Base-by-base conservation (phyloP, 2,797 vertebrate species). In the Protonibea diacanthus region DNA sequence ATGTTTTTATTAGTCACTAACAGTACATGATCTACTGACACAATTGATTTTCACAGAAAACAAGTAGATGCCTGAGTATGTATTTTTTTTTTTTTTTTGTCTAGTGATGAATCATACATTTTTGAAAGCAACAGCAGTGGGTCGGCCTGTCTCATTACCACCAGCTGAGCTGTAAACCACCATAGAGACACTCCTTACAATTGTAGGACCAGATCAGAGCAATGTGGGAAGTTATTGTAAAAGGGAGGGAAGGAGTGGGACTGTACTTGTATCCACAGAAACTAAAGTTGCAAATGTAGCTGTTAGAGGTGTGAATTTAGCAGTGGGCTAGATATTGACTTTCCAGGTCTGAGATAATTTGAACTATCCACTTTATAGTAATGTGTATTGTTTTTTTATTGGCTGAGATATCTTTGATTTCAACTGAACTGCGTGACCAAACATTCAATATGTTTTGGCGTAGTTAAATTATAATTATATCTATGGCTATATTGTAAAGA, bases 81-180 rank as follows among this genome's bases (percentile, higher is more conserved):
- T 44, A 42, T 8, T 49, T 59, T 79, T 81, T 49, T 62, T 79
- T 81, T 33, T 8, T 1, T 8, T 60, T 18, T 61, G 71, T 81
- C 21, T 56, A 29, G 29, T 18, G 38, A 63, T 84, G 67, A 69
- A 74, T 87, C 76, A 71, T 59, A 44, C 27, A 33, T 68, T 71
- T 76, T 80, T 29, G 45, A 80, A 76, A 44, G 29, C 48, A 29
- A 47, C 80, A 77, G 57, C 58, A 76, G 38, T 82, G 71, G 55
- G 42, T 62, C 81, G 71, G 61, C 29, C 51, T 86, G 48, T 49
- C 33, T 66, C 48, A 57, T 18, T 62, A 64, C 63, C 45, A 48
- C 20, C 74, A 57, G 66, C 73, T 80, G 64, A 58, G 70, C 68
- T 74, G 55, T 38, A 27, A 29, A 62, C 55, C 42, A 71, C 27